Percentiles rank a stretch among this genome's conserved stretches.
These are phyloP conservation scores for Cheilosia vernalis DNA, from an alignment of 2,888 invertebrate species.

Conservation along the genomic window DNA sequence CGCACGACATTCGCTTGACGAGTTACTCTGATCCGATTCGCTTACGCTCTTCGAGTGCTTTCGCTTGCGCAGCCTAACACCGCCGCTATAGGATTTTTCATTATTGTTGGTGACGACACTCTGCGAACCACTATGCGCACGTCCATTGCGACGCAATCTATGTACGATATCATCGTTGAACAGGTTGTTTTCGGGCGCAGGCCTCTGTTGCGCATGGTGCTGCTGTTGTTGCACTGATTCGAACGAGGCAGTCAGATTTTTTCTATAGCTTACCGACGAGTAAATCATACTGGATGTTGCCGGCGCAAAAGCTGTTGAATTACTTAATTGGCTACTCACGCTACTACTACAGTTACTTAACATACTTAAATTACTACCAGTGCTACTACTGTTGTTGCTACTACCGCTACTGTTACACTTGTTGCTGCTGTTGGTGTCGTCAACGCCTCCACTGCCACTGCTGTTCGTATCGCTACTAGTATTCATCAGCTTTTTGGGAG, in stretches of 20 bases:
- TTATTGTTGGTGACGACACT: conserved; percentile 29
- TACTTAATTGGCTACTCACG: conserved; percentile 75
- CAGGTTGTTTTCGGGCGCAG: conserved; percentile 22
- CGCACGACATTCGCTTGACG: conserved; percentile 49
- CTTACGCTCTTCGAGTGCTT: conserved; percentile 70
- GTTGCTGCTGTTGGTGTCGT: conserved; percentile 69
- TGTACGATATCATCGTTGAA: conserved; percentile 35
- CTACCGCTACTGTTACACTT: conserved; percentile 76
- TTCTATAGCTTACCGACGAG: conserved; percentile 79
- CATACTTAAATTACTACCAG: conserved; percentile 77
- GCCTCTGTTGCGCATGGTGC: conserved; percentile 71
- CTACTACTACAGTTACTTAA: conserved; percentile 77
- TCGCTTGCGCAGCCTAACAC: conserved; percentile 43
- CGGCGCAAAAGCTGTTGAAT: conserved; percentile 53
- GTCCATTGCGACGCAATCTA: conserved; percentile 61
- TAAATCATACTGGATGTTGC: conserved; percentile 63
- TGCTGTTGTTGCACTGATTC: conserved; percentile 76
- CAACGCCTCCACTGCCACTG: conserved; percentile 63
- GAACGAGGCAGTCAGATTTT: conserved; percentile 81
- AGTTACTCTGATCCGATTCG: conserved; percentile 63
- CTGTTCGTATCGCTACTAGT: conserved; percentile 45
- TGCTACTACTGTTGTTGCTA: conserved; percentile 76
- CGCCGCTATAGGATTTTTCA: conserved; percentile 10
- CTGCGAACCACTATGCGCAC: conserved; percentile 35
- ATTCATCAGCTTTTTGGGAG: conserved; percentile 47